These are phyloP conservation scores for Drosophila atroscutellata DNA, from an alignment of 2,888 invertebrate genomes.

Conservation along the genomic window DNA sequence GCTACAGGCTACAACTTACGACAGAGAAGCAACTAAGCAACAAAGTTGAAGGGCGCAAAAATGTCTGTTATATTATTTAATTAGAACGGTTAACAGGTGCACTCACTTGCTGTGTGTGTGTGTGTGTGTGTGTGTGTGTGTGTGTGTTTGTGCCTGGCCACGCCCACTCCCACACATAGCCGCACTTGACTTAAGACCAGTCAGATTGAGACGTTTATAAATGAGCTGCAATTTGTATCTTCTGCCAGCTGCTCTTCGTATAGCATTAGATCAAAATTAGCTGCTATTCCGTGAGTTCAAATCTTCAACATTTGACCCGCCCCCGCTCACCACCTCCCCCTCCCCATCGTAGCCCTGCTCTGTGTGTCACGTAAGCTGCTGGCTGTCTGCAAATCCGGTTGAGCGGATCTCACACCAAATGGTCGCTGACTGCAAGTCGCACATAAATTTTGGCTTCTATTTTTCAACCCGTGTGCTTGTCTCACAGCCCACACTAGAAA, in stretches of 20 bases:
- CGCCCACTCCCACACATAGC: constrained; percentile 12
- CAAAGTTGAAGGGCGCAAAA: constrained; percentile 37
- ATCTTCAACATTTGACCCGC: constrained; percentile 21
- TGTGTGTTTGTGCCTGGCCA: constrained; percentile 11
- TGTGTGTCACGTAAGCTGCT: constrained; percentile 40
- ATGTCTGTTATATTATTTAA: constrained; percentile 40
- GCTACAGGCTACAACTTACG: neutral
- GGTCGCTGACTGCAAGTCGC: constrained; percentile 58
- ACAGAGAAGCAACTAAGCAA: constrained; percentile 4
- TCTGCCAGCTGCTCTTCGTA: constrained; percentile 35
- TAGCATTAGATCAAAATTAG: constrained; percentile 71
- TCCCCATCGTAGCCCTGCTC: neutral
- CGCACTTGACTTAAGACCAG: constrained; percentile 7
- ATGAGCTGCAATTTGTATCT: constrained; percentile 73
- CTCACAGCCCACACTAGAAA: constrained; percentile 39
- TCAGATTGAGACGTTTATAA: constrained; percentile 51
- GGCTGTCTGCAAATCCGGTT: constrained; percentile 62
- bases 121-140: constrained; percentile 2
- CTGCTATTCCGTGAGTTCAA: constrained; percentile 55
- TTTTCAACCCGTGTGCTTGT: constrained; percentile 24
- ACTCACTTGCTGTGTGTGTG: constrained; percentile 38
- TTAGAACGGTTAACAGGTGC: constrained; percentile 66
- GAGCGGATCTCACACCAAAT: constrained; percentile 78
- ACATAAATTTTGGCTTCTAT: constrained; percentile 64
- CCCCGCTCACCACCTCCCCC: neutral